A percentile compares a stretch with the other conserved stretches of the same genome.
phyloP scores from a whole-genome alignment of 30 jellyfish, hydroid and myxozoan species.

The Aurelia aurita complex sp. Pacific region DNA sequence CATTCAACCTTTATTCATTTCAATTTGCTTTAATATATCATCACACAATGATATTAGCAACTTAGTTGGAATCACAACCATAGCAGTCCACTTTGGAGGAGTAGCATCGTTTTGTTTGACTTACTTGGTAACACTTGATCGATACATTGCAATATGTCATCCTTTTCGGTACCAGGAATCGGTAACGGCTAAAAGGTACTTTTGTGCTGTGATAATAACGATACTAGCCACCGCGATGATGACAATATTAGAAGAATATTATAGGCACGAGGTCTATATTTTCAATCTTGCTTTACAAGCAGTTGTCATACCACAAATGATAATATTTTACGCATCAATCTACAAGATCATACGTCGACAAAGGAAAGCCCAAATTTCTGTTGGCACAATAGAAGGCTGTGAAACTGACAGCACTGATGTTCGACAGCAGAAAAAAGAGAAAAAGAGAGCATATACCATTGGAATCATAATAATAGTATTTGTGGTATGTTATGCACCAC shows the following conservation, averaged over 20 bases:
- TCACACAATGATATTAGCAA: not conserved
- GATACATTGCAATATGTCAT: conserved; percentile 22
- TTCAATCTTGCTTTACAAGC: not conserved
- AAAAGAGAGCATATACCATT: conserved; percentile 2
- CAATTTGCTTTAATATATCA: not conserved
- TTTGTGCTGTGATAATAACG: not conserved
- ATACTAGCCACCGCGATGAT: not conserved
- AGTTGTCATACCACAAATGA: not conserved
- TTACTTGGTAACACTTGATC: not conserved
- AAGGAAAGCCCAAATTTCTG: not conserved
- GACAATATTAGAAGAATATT: not conserved
- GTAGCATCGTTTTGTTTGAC: conserved; percentile 1
- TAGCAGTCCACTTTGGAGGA: not conserved
- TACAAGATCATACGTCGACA: conserved; percentile 17
- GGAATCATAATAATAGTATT: conserved; percentile 10
- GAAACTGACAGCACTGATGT: not conserved
- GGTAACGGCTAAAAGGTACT: not conserved
- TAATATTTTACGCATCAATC: not conserved
- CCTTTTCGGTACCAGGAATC: not conserved
- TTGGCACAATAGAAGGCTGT: conserved; percentile 2
- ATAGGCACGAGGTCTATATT: not conserved
- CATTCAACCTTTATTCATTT: not conserved
- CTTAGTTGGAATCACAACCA: not conserved
- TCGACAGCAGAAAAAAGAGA: conserved; percentile 7
- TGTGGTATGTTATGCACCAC: not conserved